These are phyloP conservation scores for Serrognathus titanus DNA, from an alignment of 2,888 invertebrate genomes.

Conservation along the genomic window DNA sequence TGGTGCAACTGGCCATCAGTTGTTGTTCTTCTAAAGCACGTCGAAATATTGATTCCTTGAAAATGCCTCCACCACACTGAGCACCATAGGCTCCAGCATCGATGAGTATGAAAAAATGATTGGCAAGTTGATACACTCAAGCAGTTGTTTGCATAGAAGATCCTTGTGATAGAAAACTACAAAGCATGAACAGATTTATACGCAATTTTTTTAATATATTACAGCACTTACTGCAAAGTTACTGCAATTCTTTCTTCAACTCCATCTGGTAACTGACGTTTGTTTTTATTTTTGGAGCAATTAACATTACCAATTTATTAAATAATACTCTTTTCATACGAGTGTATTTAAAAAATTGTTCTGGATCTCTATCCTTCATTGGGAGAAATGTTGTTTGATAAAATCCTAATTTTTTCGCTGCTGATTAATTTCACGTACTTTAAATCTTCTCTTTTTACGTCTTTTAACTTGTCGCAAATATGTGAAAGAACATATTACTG, in stretches of 20 bases:
- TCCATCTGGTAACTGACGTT: too few relatives aligned
- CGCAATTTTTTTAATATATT: too few relatives aligned
- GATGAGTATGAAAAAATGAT: neutral
- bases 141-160: neutral
- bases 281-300: too few relatives aligned
- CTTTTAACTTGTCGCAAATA: too few relatives aligned
- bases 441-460: too few relatives aligned
- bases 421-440: too few relatives aligned
- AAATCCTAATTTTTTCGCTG: too few relatives aligned
- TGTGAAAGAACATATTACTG: too few relatives aligned
- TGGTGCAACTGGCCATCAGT: too few relatives aligned
- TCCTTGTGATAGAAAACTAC: too few relatives aligned
- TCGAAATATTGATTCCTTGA: neutral
- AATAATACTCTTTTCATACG: neutral
- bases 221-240: neutral
- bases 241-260: neutral
- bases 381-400: neutral
- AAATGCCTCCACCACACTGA: slow-evolving; percentile 11
- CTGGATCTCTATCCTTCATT: neutral
- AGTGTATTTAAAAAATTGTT: neutral
- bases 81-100: slow-evolving; percentile 10
- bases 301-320: neutral
- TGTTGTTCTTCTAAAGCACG: neutral
- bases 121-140: slow-evolving; percentile 8
- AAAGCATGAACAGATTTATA: too few relatives aligned